Base-by-base conservation (phyloP, 2,888 invertebrate species). In the Monopis laevigella region DNA sequence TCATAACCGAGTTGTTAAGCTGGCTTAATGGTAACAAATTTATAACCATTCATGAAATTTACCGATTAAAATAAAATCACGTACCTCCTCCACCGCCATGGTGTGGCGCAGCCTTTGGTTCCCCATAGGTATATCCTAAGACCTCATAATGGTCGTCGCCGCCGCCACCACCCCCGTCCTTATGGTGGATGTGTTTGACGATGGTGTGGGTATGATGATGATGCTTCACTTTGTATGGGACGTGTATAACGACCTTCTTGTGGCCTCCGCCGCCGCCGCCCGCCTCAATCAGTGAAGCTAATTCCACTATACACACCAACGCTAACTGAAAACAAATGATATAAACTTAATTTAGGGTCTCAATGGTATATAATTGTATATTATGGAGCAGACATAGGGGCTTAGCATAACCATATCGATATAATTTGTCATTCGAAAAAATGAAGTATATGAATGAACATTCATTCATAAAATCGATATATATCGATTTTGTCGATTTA, bases 161-260 rank as follows among this genome's bases (percentile, higher is more conserved):
- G 4, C 81, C 82, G 27, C 83, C 83, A 34, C 78, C 72, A 30
- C 68, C 83, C 2, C 82, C 84, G 26, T 82, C 81, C 48, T 82
- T 82, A 54, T 86, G 86, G 53, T 87, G 88, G 17, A 90, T 73
- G 58, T 89, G 88, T 55, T 90, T 90, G 49, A 88, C 88, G 30
- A 89, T 85, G 30, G 90, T 91, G 58, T 90, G 90, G 41, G 89
- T 90, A 55, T 90, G 90, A 53, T 90, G 88, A 54, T 88, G 85
- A 47, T 88, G 87, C 58, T 91, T 89, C 49, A 91, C 84, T 64
- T 88, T 88, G 62, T 88, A 82, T 1, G 91, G 91, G 39, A 91
- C 89, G 68, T 91, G 90, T 61, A 91, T 90, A 54, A 90, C 82
- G 48, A 90, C 88, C 55, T 88, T 89, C 55, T 88, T 87, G 64